These are phyloP conservation scores for Bombus difficillimus DNA, from an alignment of 1,140 invertebrate genomes.

Conservation along the genomic window DNA sequence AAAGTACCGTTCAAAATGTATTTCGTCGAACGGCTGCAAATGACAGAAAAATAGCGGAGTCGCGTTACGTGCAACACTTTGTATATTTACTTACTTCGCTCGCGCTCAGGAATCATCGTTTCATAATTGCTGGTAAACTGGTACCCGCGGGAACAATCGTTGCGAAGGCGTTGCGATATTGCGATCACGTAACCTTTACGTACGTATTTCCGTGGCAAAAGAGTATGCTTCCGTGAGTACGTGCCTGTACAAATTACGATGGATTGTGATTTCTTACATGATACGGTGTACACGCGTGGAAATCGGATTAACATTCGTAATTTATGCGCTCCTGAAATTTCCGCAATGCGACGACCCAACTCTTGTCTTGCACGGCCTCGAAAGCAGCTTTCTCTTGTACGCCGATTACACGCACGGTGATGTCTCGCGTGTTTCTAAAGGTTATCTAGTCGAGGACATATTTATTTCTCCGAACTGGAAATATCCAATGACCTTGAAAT, in stretches of 20 bases:
- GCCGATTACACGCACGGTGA: slow-evolving; percentile 14
- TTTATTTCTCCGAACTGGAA: neutral
- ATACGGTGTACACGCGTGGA: neutral
- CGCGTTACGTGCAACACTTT: neutral
- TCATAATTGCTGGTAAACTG: neutral
- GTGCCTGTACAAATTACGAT: neutral
- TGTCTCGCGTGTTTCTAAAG: slow-evolving; percentile 13
- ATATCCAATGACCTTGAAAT: neutral
- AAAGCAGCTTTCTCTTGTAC: neutral
- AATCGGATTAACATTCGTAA: slow-evolving; percentile 56
- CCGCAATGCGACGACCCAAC: slow-evolving; percentile 59
- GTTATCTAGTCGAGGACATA: slow-evolving; percentile 5
- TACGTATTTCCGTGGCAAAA: neutral
- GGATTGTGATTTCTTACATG: neutral
- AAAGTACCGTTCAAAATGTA: no score
- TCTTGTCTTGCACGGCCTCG: slow-evolving; percentile 3
- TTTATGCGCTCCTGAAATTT: slow-evolving; percentile 62
- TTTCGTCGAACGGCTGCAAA: neutral
- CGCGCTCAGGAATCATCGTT: neutral
- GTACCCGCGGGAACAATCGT: neutral
- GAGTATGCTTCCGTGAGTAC: neutral
- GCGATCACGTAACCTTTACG: neutral
- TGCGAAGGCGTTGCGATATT: neutral
- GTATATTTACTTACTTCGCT: no score
- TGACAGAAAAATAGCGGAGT: neutral